These are phyloP conservation scores for Tinea trinotella DNA, from an alignment of 2,888 invertebrate genomes.

Conservation along the genomic window DNA sequence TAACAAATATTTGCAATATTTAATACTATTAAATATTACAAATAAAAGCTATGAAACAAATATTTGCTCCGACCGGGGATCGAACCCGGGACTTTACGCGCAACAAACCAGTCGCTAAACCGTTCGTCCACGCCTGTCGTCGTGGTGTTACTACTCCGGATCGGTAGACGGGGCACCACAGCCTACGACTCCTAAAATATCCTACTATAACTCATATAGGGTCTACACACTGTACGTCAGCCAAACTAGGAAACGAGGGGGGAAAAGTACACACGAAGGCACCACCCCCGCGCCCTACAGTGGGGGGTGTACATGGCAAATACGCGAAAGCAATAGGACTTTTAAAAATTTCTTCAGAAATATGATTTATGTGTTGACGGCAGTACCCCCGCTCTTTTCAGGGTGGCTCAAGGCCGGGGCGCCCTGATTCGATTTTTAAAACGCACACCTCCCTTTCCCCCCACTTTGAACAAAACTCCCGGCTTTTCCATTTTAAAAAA, in stretches of 20 bases:
- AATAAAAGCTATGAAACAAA: too few species aligned
- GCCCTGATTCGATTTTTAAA: constrained; percentile 72
- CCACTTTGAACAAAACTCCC: constrained; percentile 18
- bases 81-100: too few species aligned
- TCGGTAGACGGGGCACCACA: too few species aligned
- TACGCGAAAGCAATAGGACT: constrained; percentile 74
- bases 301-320: constrained; percentile 70
- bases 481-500: constrained; percentile 22
- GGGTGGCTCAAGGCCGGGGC: constrained; percentile 55
- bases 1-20: too few species aligned
- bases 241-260: constrained; percentile 71
- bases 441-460: constrained; percentile 35
- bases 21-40: too few species aligned
- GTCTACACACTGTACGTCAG: constrained; percentile 42
- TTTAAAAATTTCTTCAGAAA: constrained; percentile 73
- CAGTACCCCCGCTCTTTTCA: constrained; percentile 37
- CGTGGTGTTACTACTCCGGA: too few species aligned
- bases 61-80: too few species aligned
- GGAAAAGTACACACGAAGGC: constrained; percentile 62
- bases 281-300: constrained; percentile 33
- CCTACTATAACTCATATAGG: too few species aligned
- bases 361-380: constrained; percentile 74
- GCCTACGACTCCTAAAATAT: too few species aligned
- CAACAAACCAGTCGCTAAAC: too few species aligned
- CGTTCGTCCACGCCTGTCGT: too few species aligned